Evolutionary conservation across 2,888 invertebrate species (phyloP).

Genomic region (Saturnia pavonia): DNA sequence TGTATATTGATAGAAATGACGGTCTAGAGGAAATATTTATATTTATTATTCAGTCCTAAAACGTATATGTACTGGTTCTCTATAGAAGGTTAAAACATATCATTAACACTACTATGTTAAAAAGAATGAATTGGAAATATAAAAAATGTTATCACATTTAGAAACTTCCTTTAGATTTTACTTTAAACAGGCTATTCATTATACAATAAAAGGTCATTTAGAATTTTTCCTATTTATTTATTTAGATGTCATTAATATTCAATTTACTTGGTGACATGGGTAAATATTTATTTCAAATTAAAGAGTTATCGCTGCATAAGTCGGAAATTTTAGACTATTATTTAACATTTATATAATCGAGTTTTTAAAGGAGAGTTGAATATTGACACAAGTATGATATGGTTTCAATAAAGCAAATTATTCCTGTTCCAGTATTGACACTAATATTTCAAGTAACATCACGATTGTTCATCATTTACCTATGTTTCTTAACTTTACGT

Average conservation of each 20-base stretch:
- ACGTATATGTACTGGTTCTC: neutral
- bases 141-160: neutral
- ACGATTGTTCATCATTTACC: no score
- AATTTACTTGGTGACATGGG: no score
- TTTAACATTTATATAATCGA: no score
- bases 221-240: neutral
- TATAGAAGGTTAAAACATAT: neutral
- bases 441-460: no score
- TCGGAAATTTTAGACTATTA: no score
- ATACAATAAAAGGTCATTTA: neutral
- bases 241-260: neutral
- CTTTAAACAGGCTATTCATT: neutral
- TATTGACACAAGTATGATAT: no score
- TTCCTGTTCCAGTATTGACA: no score
- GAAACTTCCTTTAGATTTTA: neutral
- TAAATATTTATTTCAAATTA: no score
- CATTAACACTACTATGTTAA: neutral
- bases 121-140: neutral
- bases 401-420: no score
- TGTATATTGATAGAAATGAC: neutral
- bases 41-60: conserved; percentile 1
- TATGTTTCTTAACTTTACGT: no score
- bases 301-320: no score
- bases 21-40: neutral
- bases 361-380: no score